Base-by-base conservation (phyloP, 2,888 invertebrate species). In the Eueremaeus valkanovi region DNA sequence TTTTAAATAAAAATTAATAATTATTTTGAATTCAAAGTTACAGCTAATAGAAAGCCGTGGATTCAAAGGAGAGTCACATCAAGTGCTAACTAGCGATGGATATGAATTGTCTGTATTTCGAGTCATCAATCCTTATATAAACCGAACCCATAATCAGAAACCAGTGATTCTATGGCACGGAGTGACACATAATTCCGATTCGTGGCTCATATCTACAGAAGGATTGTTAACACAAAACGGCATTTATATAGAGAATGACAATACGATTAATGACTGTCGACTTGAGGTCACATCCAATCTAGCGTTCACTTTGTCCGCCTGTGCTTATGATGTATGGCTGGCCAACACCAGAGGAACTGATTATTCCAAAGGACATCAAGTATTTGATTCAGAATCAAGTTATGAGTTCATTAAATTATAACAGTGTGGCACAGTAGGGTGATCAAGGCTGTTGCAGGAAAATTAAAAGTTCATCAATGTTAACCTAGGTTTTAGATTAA, bases 111-210 rank as follows among this genome's bases (percentile, higher is more conserved):
- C 6, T 8, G 5, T 36, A 36, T 36, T 36, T 11, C 5, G 36
- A 36, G 36, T 36, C 5, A 36, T 36, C 11, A 36, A 36, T 36
- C 36, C 36, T 11, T 36, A 36, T 36, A 36, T 36, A 36, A 11
- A 36, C 6, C 6, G 36, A 36, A 8, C 36, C 5, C 6, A 36
- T 8, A 51, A 51, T n/a, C 51, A 51, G n/a, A 51, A 11, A 51
- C 68, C 74, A 29, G 18, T 74, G n/a, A n/a, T 74, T 0, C 18
- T 74, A 33, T 74, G 74, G 74, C 74, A 68, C n/a, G 74, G 74
- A 24, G 1, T 74, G 24, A n/a, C 70, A 1, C 40, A 8, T n/a
- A 36, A 2, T 11, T 68, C 74, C 1, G 74, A 74, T 24, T 68
- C 68, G 5, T 74, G 74, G 74, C 42, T 74, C 18, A 24, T 29